Conservation (phyloP, 2,888 invertebrate genomes). For the Pyrgus malvae region DNA sequence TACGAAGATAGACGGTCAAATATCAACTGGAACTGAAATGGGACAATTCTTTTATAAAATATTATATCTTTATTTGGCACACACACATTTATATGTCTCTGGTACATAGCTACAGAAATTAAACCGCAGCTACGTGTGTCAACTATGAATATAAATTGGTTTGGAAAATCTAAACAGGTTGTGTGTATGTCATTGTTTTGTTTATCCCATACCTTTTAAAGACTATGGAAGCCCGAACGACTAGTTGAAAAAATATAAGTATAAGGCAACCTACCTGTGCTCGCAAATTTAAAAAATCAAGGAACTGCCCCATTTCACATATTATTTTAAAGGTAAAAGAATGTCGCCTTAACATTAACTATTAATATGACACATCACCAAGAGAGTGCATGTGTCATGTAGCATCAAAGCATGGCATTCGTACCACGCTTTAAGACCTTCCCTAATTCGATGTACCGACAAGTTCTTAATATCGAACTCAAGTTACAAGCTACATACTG, state of each 20-base stretch:
- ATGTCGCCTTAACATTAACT: conserved; percentile 34
- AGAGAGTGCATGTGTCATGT: conserved; percentile 42
- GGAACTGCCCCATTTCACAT: conserved; percentile 56
- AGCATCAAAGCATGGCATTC: conserved; percentile 47
- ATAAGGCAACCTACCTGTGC: conserved; percentile 10
- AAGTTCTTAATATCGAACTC: conserved; percentile 61
- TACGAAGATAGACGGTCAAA: conserved; percentile 23
- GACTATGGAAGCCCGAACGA: conserved; percentile 45
- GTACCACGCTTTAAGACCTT: conserved; percentile 38
- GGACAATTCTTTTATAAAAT: conserved; percentile 48
- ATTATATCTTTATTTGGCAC: conserved; percentile 66
- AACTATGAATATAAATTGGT: conserved; percentile 3
- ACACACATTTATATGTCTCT: conserved; percentile 59
- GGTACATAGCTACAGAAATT: not conserved
- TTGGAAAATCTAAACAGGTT: not conserved
- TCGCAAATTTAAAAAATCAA: conserved; percentile 29
- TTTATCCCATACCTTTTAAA: conserved; percentile 28
- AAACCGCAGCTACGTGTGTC: not conserved
- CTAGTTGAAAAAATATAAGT: conserved; percentile 17
- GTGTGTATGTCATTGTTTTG: conserved; percentile 7
- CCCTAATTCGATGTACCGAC: conserved; percentile 76
- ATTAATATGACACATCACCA: conserved; percentile 42
- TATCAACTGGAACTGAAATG: conserved; percentile 45
- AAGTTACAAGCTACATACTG: conserved; percentile 46
- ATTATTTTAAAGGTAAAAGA: conserved; percentile 22